Percentiles rank a stretch among this genome's conserved stretches.
Evolutionary conservation across 2,797 vertebrate genomes (phyloP).

Genomic region (Pangasius mekongensis): DNA sequence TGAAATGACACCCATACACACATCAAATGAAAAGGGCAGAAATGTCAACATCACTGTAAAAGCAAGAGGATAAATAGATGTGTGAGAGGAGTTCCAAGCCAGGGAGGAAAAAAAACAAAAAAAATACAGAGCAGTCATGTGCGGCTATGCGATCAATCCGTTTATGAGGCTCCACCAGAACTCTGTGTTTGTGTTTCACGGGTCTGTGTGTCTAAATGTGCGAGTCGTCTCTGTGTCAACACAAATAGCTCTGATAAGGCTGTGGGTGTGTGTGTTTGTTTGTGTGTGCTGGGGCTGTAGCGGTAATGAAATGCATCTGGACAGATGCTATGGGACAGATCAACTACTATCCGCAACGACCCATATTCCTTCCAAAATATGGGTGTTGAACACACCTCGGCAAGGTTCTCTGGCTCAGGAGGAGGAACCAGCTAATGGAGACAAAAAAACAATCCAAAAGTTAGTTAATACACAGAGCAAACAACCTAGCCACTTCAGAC

Average conservation of each 20-base stretch:
- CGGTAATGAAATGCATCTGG: conserved; percentile 43
- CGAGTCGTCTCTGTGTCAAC: neutral
- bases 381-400: conserved; percentile 88
- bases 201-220: neutral
- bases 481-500: neutral
- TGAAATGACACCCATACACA: conserved; percentile 57
- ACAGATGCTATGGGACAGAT: conserved; percentile 37
- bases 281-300: neutral
- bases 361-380: conserved; percentile 61
- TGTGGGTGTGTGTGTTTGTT: neutral
- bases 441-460: conserved; percentile 69
- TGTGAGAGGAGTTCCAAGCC: neutral
- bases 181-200: conserved; percentile 4
- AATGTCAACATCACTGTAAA: conserved; percentile 38
- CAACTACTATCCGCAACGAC: conserved; percentile 62
- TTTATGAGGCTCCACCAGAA: conserved; percentile 4
- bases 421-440: conserved; percentile 88
- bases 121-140: conserved; percentile 1
- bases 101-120: neutral
- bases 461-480: conserved; percentile 66
- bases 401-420: conserved; percentile 84
- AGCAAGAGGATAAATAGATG: too few species aligned
- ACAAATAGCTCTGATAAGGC: neutral
- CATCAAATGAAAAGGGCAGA: conserved; percentile 43
- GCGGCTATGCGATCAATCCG: neutral